Conservation (phyloP, 2,888 invertebrate genomes). For the Ochropacha duplaris region DNA sequence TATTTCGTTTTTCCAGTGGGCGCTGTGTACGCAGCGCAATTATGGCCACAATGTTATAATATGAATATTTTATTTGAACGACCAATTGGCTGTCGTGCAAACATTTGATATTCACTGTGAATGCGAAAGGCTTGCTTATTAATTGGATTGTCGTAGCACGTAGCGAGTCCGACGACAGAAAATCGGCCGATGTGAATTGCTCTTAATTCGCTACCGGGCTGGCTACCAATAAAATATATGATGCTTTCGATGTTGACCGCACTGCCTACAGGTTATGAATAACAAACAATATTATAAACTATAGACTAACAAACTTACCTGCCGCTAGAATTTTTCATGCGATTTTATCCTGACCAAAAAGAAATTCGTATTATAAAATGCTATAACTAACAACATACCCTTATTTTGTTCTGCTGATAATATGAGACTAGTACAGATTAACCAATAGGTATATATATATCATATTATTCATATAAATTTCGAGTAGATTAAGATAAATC, state of each 20-base stretch:
- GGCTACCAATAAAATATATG: constrained; percentile 61
- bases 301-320: constrained; percentile 16
- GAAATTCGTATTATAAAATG: no score
- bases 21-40: constrained; percentile 30
- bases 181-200: constrained; percentile 70
- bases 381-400: not conserved
- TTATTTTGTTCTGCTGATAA: no score
- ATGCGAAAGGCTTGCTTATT: constrained; percentile 76
- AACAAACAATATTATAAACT: constrained; percentile 46
- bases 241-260: constrained; percentile 44
- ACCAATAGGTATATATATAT: no score
- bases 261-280: constrained; percentile 54
- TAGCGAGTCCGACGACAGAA: constrained; percentile 49
- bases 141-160: constrained; percentile 73
- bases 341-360: constrained; percentile 1
- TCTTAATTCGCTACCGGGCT: constrained; percentile 61
- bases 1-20: not conserved
- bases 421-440: no score
- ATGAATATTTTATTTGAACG: constrained; percentile 74
- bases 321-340: not conserved
- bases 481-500: no score
- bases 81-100: constrained; percentile 62
- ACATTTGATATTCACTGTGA: constrained; percentile 75
- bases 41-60: constrained; percentile 62
- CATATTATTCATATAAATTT: no score